Conservation (phyloP, 2,113 vertebrate species). For the Ochotona curzoniae region DNA sequence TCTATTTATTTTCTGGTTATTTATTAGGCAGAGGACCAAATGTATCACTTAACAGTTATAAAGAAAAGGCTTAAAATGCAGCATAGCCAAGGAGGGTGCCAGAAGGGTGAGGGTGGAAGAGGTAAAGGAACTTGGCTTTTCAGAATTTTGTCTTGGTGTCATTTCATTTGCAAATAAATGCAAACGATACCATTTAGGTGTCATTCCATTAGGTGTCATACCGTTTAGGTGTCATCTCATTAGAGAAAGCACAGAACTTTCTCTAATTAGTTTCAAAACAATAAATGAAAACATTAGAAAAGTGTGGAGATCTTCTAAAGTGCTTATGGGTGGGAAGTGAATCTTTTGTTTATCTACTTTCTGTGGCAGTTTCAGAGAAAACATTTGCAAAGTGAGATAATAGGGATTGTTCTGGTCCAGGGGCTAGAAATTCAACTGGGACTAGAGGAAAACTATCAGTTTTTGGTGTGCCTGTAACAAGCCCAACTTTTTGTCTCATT, state of each 20-base stretch:
- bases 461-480: not conserved
- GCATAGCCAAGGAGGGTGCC: not conserved
- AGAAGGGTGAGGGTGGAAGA: not conserved
- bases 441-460: not conserved
- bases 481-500: not conserved
- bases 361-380: not conserved
- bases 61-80: not conserved
- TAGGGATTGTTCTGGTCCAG: not conserved
- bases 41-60: not conserved
- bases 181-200: not conserved
- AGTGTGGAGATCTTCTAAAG: not conserved
- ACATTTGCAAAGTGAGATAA: constrained; percentile 8
- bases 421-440: not conserved
- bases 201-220: not conserved
- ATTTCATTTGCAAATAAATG: no score
- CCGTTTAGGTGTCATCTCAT: not conserved
- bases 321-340: not conserved
- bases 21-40: not conserved
- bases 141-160: not conserved
- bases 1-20: not conserved
- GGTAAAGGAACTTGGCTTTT: not conserved
- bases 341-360: not conserved
- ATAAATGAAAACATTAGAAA: not conserved
- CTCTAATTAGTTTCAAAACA: constrained; percentile 14
- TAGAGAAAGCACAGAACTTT: not conserved